Conservation (phyloP, 2,888 invertebrate species). For the Diadromus collaris region DNA sequence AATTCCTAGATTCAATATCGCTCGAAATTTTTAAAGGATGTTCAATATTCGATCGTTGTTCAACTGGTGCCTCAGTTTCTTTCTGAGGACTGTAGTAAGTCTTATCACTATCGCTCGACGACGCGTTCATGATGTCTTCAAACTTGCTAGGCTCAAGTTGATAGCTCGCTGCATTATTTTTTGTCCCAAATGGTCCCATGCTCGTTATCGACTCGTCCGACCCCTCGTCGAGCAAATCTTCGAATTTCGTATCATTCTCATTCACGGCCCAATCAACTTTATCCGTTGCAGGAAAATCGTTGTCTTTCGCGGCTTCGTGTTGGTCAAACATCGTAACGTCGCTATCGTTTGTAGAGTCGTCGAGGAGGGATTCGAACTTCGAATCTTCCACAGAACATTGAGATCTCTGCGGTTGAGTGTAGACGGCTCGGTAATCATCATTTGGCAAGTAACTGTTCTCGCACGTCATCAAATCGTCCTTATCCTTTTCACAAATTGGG, state of each 20-base stretch:
- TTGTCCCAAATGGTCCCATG: background rate
- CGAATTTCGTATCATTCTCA: slow-evolving; percentile 51
- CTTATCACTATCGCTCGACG: slow-evolving; percentile 49
- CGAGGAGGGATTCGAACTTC: slow-evolving; percentile 70
- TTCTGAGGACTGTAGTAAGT: slow-evolving; percentile 4
- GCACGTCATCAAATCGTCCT: slow-evolving; percentile 30
- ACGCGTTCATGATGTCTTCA: slow-evolving; percentile 63
- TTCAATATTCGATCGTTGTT: background rate
- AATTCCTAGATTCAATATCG: slow-evolving; percentile 1
- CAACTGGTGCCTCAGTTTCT: background rate
- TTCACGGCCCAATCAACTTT: slow-evolving; percentile 49
- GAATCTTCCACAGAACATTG: slow-evolving; percentile 40
- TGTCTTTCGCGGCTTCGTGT: background rate
- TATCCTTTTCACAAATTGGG: slow-evolving; percentile 1
- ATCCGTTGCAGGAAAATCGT: slow-evolving; percentile 34
- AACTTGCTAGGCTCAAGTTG: slow-evolving; percentile 36
- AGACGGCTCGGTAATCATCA: slow-evolving; percentile 9
- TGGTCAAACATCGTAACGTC: slow-evolving; percentile 4
- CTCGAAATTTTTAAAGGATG: background rate
- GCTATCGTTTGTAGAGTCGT: slow-evolving; percentile 62
- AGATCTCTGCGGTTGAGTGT: background rate
- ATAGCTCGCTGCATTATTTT: background rate
- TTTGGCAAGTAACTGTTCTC: background rate
- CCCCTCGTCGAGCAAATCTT: slow-evolving; percentile 69
- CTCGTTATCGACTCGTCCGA: slow-evolving; percentile 57